A percentile compares a stretch with the other conserved stretches of the same genome.
Conservation (phyloP, 2,113 vertebrate species). For the Thunnus maccoyii region DNA sequence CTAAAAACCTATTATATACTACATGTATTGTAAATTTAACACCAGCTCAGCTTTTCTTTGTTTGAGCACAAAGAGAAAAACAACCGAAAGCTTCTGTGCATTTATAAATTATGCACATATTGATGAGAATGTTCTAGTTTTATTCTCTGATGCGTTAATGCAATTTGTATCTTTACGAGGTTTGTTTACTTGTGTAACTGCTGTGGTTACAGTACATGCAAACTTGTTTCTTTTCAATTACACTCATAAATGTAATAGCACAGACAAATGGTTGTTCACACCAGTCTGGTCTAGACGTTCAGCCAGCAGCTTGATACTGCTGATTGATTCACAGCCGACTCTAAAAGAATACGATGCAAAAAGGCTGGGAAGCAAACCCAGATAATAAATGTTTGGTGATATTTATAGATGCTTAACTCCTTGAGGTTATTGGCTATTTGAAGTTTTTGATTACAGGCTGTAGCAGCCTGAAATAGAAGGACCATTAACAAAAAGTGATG, state of each 20-base stretch:
- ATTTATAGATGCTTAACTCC: not conserved
- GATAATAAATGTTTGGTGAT: slow-evolving; percentile 3
- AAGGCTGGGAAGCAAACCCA: not conserved
- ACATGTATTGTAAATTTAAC: not conserved
- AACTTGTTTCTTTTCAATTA: not conserved
- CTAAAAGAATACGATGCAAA: not conserved
- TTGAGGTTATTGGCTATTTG: not conserved
- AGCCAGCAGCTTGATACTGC: slow-evolving; percentile 7
- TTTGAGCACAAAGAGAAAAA: not conserved
- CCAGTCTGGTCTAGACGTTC: not conserved
- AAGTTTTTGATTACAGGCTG: not conserved
- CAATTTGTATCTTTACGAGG: not conserved
- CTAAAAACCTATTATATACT: not conserved
- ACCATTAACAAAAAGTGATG: not conserved
- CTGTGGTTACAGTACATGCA: too few relatives aligned
- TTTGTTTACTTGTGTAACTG: not conserved
- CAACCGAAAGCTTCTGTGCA: not conserved
- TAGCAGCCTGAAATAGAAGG: not conserved
- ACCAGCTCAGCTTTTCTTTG: slow-evolving; percentile 13
- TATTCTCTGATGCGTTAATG: not conserved
- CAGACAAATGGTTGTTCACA: not conserved
- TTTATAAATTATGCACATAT: not conserved
- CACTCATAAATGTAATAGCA: not conserved
- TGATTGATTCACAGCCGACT: slow-evolving; percentile 25
- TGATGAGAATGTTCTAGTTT: not conserved